A percentile compares a stretch with the other conserved stretches of the same genome.
Evolutionary conservation across 2,888 invertebrate genomes (phyloP).

Genomic region (Sinhomidia bicolor): DNA sequence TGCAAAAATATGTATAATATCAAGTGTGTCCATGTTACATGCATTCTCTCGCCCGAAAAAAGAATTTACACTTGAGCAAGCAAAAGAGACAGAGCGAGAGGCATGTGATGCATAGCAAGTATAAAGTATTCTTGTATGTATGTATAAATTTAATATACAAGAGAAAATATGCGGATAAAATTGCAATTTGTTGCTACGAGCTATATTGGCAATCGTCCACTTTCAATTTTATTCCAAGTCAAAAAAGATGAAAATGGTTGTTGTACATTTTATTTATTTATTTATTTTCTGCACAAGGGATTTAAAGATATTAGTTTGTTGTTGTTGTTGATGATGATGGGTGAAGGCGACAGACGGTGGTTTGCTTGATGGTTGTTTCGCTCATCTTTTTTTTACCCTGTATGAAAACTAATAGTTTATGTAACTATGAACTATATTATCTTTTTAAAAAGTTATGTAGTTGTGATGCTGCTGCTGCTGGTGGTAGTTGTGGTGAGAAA

Average conservation of each 20-base stretch:
- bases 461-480: too few relatives aligned
- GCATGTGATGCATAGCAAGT: conserved; percentile 16
- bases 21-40: background rate
- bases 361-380: background rate
- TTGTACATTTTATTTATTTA: too few relatives aligned
- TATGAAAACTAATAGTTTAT: conserved; percentile 1
- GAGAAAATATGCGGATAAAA: conserved; percentile 22
- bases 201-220: conserved; percentile 48
- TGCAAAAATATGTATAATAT: conserved; percentile 39
- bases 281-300: background rate
- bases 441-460: background rate
- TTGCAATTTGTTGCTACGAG: conserved; percentile 55
- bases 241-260: too few relatives aligned
- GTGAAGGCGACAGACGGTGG: background rate
- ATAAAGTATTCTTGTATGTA: too few relatives aligned
- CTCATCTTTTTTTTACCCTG: background rate
- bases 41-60: conserved; percentile 18
- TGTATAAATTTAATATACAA: too few relatives aligned
- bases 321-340: too few relatives aligned
- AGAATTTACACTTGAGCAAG: background rate
- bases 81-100: too few relatives aligned
- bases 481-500: conserved; percentile 22
- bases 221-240: conserved; percentile 39
- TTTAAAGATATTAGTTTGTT: conserved; percentile 23
- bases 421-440: background rate